phyloP scores from a whole-genome alignment of 2,113 vertebrate species.

The Platichthys flesus region DNA sequence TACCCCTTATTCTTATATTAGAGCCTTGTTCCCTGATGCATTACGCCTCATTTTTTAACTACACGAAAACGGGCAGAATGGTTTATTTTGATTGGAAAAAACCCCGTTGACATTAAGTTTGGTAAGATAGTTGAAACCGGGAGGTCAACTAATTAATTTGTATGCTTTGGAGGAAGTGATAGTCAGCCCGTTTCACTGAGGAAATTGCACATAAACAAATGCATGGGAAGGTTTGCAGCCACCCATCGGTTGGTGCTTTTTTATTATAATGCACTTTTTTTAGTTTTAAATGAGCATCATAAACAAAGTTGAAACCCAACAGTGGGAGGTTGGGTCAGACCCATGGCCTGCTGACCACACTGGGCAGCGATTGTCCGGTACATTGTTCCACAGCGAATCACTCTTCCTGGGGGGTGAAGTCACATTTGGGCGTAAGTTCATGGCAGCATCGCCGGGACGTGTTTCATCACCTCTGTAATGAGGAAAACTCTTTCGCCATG shows the following conservation, averaged over 20 bases:
- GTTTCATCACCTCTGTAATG: slow-evolving; percentile 51
- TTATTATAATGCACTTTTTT: neutral
- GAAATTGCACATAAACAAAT: neutral
- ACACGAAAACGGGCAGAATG: neutral
- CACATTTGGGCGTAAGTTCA: slow-evolving; percentile 50
- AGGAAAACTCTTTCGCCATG: neutral
- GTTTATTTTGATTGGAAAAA: neutral
- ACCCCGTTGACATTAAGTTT: neutral
- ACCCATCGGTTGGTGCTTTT: neutral
- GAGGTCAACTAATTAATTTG: neutral
- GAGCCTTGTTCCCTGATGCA: neutral
- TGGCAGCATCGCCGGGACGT: slow-evolving; percentile 26
- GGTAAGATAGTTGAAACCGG: neutral
- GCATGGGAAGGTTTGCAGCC: neutral
- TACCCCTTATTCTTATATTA: neutral
- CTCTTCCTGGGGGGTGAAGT: slow-evolving; percentile 53
- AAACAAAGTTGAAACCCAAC: neutral
- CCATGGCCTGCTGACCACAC: slow-evolving; percentile 13
- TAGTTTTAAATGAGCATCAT: neutral
- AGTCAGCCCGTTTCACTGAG: neutral
- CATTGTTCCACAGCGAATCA: slow-evolving; percentile 50
- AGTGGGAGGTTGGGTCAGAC: slow-evolving; percentile 27
- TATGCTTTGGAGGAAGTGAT: neutral
- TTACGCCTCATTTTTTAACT: neutral
- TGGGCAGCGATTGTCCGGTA: slow-evolving; percentile 11